Evolutionary conservation across 2,888 invertebrate genomes (phyloP), one percentile per base, ranked within the genome.

Genomic region (Eupithecia pulchellata): DNA sequence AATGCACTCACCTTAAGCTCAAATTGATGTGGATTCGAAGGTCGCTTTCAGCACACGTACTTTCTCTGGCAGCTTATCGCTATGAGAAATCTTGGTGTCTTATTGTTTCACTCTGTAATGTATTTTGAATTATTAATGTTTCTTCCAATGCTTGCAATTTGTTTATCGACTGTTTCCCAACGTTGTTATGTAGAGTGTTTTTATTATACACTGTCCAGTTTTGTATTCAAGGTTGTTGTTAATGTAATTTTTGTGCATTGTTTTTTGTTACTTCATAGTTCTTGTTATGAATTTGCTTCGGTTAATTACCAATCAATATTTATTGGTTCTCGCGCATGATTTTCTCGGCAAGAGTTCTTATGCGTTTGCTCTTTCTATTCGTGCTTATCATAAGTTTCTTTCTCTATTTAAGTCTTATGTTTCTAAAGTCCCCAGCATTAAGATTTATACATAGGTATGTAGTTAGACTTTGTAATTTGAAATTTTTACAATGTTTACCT

Each of bases 171-270:
- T 29, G 29, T 29, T 57, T 57, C 57, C 29, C 57, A 29, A 17
- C 17, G 27, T 29, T 57, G 57, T 17, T 27, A 17, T 17, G 57
- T 57, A 29, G 57, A 57, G 57, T 57, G 29, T 57, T 57, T 55
- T 32, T 60, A 32, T 60, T 60, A 32, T 20, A 32, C 60, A 29
- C 17, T 60, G 29, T 60, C 29, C 32, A 32, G 13, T 60, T 32
- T 60, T 32, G 32, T 52, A 57, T 57, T 60, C 32, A 60, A 60
- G 60, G 60, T 58, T 30, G 29, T 14, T n/a, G 17, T 30, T 30
- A 6, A 60, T 60, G 32, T 60, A 29, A 60, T 17, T 29, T 32
- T 60, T 60, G 60, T 32, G 29, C 32, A 32, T 32, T 29, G 14
- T 20, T 32, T 32, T 32, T 29, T 60, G 32, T 60, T 30, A 29